Base-by-base conservation (phyloP, 2,888 invertebrate genomes). In the Allygus modestus region DNA sequence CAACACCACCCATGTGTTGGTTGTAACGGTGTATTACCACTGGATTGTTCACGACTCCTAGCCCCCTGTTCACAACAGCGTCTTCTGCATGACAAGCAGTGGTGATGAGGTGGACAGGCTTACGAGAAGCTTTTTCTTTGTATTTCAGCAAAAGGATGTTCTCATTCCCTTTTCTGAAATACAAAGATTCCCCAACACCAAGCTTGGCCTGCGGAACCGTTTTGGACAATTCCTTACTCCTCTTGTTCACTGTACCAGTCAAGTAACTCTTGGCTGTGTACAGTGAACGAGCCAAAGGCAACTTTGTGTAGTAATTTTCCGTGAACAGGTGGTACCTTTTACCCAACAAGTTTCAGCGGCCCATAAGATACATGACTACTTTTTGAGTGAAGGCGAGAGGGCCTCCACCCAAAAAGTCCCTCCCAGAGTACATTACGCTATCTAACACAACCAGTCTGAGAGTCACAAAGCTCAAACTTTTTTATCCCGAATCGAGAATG, bases 381-480 rank as follows among this genome's bases (percentile, higher is more conserved):
- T 65, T 82, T 41, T 82, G 82, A 9, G 82, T 82, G 28, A 82
- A 82, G 17, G 82, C 61, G 20, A 33, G 28, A 1, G n/a, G 5
- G 11, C 65, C 43, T 65, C 20, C 82, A 0, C n/a, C 2, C 43
- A 82, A 37, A 65, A 65, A 82, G 46, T 82, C 41, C 43, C 46
- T 82, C 26, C 82, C 82, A 37, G 37, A 37, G 20, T 82, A 82
- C 33, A 81, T 20, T 0, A 54, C 54, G 5, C 20, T 28, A 23
- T 79, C 46, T 23, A 65, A 65, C 82, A 82, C 33, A 82, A 5
- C 54, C 28, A 5, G 58, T 61, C 12, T 17, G 11, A 58, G 33
- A 33, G n/a, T 81, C 81, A 61, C 81, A 81, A 0, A 81, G 5
- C n/a, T 81, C 81, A 81, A 81, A 58, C 37, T 81, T 81, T 58